Percentiles rank a stretch among this genome's conserved stretches.
Conservation (phyloP, 2,888 invertebrate species). For the Taenaris catops region DNA sequence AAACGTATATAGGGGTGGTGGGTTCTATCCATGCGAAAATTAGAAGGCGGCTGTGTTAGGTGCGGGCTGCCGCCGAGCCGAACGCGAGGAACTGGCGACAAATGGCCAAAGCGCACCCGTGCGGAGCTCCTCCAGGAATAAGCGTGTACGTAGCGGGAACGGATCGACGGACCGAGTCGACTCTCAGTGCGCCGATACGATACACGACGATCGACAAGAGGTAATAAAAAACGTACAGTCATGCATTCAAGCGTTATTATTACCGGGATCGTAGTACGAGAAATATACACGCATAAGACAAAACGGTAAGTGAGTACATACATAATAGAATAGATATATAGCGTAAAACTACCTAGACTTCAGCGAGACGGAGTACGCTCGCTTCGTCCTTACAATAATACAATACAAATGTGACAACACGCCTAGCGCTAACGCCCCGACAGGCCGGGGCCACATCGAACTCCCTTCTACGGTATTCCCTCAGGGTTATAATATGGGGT, state of each 20-base stretch:
- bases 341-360: slow-evolving; percentile 74
- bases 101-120: slow-evolving; percentile 75
- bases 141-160: slow-evolving; percentile 79
- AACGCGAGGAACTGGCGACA: slow-evolving; percentile 67
- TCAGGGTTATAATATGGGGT: too few species aligned
- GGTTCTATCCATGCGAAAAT: slow-evolving; percentile 78
- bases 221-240: slow-evolving; percentile 89
- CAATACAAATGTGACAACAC: slow-evolving; percentile 79
- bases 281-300: slow-evolving; percentile 78
- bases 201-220: slow-evolving; percentile 74
- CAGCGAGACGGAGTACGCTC: slow-evolving; percentile 67
- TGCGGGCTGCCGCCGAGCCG: slow-evolving; percentile 73
- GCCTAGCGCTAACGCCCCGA: slow-evolving; percentile 74
- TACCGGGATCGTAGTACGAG: slow-evolving; percentile 86
- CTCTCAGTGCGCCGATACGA: slow-evolving; percentile 74
- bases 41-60: slow-evolving; percentile 78
- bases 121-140: slow-evolving; percentile 68
- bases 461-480: too few species aligned
- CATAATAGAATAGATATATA: slow-evolving; percentile 73
- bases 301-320: slow-evolving; percentile 73
- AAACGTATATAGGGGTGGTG: slow-evolving; percentile 77
- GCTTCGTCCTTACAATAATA: slow-evolving; percentile 74
- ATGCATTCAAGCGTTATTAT: slow-evolving; percentile 94
- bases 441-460: slow-evolving; percentile 67
- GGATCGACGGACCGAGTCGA: slow-evolving; percentile 71